phyloP scores from a whole-genome alignment of 2,888 invertebrate species.

The Yponomeuta malinellus region DNA sequence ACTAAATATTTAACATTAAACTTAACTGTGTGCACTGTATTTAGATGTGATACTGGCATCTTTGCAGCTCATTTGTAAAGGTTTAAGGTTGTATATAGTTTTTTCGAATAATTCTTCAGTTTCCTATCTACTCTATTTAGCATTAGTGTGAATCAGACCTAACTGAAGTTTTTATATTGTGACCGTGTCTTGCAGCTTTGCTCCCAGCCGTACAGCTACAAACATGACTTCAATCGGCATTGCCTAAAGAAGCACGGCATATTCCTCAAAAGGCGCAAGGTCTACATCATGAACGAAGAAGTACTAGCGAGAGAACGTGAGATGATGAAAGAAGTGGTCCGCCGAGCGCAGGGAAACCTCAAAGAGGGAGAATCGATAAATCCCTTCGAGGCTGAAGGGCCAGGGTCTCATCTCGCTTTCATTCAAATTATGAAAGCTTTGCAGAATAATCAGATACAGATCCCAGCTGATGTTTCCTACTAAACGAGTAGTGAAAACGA shows the following conservation, averaged over 20 bases:
- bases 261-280: conserved; percentile 43
- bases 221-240: conserved; percentile 56
- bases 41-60: too few relatives aligned
- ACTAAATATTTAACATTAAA: too few relatives aligned
- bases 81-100: too few relatives aligned
- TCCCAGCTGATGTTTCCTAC: not conserved
- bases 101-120: too few relatives aligned
- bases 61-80: too few relatives aligned
- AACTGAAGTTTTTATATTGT: too few relatives aligned
- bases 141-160: too few relatives aligned
- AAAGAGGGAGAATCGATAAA: conserved; percentile 37
- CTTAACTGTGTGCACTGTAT: too few relatives aligned
- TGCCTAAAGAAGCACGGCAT: conserved; percentile 60
- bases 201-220: conserved; percentile 59
- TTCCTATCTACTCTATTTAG: too few relatives aligned
- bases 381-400: conserved; percentile 38
- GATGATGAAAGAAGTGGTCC: conserved; percentile 42
- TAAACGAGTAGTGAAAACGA: too few relatives aligned
- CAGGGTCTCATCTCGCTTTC: conserved; percentile 40
- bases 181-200: conserved; percentile 40
- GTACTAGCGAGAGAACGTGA: conserved; percentile 41
- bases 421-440: conserved; percentile 41
- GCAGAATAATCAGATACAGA: conserved; percentile 17
- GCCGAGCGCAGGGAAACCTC: conserved; percentile 34
- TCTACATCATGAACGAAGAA: conserved; percentile 52